phyloP scores from a whole-genome alignment of 1,140 invertebrate species.

The Adelges cooleyi region DNA sequence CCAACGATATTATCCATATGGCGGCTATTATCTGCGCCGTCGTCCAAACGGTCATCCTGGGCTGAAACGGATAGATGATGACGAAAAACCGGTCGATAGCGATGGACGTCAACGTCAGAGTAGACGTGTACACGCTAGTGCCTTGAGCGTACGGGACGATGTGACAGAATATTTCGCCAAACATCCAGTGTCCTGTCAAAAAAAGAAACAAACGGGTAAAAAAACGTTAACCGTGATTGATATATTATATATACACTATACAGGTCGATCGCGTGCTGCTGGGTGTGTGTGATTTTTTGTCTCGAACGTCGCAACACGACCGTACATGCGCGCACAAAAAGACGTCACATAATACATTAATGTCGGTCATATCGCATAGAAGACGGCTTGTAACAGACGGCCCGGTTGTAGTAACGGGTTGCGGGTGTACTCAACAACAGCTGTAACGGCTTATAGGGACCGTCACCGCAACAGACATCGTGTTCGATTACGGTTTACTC shows the following conservation, averaged over 20 bases:
- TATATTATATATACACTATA: too few relatives aligned
- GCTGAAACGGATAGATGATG: conserved; percentile 90
- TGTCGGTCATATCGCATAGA: neutral
- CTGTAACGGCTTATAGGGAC: neutral
- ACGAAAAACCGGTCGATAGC: conserved; percentile 93
- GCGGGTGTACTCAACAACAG: neutral
- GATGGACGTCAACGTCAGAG: conserved; percentile 88
- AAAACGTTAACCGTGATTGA: too few relatives aligned
- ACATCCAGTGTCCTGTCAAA: conserved; percentile 60
- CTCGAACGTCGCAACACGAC: neutral
- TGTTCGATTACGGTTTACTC: neutral
- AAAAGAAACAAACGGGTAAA: too few relatives aligned
- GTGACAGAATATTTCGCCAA: conserved; percentile 77
- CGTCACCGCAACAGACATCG: too few relatives aligned
- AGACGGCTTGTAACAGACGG: neutral
- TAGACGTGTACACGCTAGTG: conserved; percentile 90
- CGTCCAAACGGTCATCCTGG: conserved; percentile 73
- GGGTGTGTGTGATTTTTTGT: neutral
- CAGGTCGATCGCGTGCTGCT: too few relatives aligned
- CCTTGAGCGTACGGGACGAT: conserved; percentile 86
- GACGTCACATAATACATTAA: neutral
- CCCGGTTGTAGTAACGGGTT: neutral
- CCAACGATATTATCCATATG: conserved; percentile 81
- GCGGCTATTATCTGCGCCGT: conserved; percentile 72
- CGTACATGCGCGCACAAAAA: too few relatives aligned